Evolutionary conservation across 2,113 vertebrate genomes (phyloP), one percentile per base, ranked within the genome.

Genomic region (Syrrhaptes paradoxus): DNA sequence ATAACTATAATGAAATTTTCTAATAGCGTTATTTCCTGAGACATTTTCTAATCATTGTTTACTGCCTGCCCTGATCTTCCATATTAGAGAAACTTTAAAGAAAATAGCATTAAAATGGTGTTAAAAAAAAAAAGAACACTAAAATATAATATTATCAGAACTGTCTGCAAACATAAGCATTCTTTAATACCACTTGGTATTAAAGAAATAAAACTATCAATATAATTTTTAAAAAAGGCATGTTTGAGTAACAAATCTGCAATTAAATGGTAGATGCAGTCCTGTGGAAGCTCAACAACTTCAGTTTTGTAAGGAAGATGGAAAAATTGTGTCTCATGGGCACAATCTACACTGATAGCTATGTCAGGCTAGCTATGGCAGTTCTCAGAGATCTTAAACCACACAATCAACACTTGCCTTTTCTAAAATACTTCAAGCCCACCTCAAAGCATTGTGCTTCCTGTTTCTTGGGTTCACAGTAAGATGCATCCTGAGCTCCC

Each of bases 21-120:
- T 68, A 73, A 41, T 34, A 77, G n/a, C 54, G 41, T 81, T 83
- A 45, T 96, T 95, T 95, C 88, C 90, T 86, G 31, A 67, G 87
- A 68, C 41, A 81, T 87, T 89, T 90, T 89, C 68, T 93, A 84
- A 70, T 81, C 25, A n/a, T 71, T 80, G 59, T 43, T 89, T 88
- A 48, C 48, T 5, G 2, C 6, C 11, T 58, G 32, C 25, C n/a
- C 32, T 66, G 49, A 76, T 92, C 85, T 91, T 92, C 55, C 46
- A 77, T 76, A 28, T 58, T 77, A 57, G 46, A 90, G 19, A 66
- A 93, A 46, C 34, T 48, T 67, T 41, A 85, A 67, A 72, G 66
- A 62, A 84, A 66, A 78, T 26, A 87, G 22, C 17, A 79, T 79
- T 82, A 79, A 70, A 76, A 66, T 17, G 13, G 13, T 17, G 83